These are phyloP conservation scores for Trimorus sp. DNA, from an alignment of 2,888 invertebrate species.

Conservation along the genomic window DNA sequence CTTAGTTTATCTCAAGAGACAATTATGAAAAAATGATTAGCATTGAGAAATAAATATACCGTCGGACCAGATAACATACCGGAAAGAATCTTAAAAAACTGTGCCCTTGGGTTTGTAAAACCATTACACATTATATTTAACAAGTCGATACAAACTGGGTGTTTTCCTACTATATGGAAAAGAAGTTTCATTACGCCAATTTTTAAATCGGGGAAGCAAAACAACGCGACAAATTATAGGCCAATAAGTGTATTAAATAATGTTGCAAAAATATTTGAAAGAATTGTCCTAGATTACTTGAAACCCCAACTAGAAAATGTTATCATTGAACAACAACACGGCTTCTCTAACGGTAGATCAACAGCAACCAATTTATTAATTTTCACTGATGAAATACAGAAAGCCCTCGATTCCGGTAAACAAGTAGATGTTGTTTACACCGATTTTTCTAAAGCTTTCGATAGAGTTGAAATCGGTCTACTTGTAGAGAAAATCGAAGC, in stretches of 20 bases:
- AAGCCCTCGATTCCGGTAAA: neutral
- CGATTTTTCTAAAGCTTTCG: slow-evolving; percentile 54
- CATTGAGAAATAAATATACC: slow-evolving; percentile 13
- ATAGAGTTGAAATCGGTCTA: neutral
- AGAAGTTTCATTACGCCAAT: slow-evolving; percentile 26
- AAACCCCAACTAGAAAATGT: slow-evolving; percentile 2
- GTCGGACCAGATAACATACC: slow-evolving; percentile 25
- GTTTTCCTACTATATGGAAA: slow-evolving; percentile 24
- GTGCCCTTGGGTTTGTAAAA: neutral
- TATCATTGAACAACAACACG: slow-evolving; percentile 33
- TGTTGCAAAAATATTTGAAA: slow-evolving; percentile 26
- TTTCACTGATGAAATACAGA: neutral
- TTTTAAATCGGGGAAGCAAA: slow-evolving; percentile 11
- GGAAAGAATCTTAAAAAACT: slow-evolving; percentile 11
- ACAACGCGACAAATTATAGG: slow-evolving; percentile 25
- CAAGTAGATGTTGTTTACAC: slow-evolving; percentile 51
- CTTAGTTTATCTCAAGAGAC: neutral
- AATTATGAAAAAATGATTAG: neutral
- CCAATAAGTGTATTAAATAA: slow-evolving; percentile 26
- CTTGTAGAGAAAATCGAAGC: neutral
- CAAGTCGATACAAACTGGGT: neutral
- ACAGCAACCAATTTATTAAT: slow-evolving; percentile 7
- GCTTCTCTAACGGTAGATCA: slow-evolving; percentile 8
- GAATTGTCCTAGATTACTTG: slow-evolving; percentile 13
- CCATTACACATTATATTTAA: slow-evolving; percentile 19